Evolutionary conservation across 2,797 vertebrate genomes (phyloP), one percentile per base, ranked within the genome.

Genomic region (Spinus olivaceus): DNA sequence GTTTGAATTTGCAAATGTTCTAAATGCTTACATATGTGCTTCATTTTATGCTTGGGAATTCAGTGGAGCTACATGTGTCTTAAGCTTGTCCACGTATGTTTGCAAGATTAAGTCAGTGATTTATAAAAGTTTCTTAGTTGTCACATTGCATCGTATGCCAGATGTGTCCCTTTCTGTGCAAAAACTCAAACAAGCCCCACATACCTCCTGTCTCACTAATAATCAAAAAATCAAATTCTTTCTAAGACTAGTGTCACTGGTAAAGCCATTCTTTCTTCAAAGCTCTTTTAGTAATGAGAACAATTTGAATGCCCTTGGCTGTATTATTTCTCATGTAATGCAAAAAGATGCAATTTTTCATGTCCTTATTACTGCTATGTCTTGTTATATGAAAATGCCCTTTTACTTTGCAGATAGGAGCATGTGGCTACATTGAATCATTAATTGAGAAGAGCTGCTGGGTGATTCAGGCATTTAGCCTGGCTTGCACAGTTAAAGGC

Each of bases 401-500:
- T 61, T 92, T 95, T 97, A n/a, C 88, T 80, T 96, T 97, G 27
- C 96, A 99, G 99, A 99, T 99, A 97, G 98, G 99, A 94, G 99
- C 99, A 10, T 99, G 99, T 96, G 99, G 99, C 78, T 99, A 99
- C 97, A 99, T 99, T 91, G 97, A 98, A 14, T 82, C 97, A 10
- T 95, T 99, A 95, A 96, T 98, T 23, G 5, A 88, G 39, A 98
- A 99, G 7, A 98, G 98, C 25, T 99, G 99, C 97, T 99, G 99
- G 99, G 91, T 99, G 81, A 98, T 99, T 96, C 99, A 99, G 95
- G 94, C 99, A 51, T 98, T 99, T 95, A 99, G 99, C 95, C 96
- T 99, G 93, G 98, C 99, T 74, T 99, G 99, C 97, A 99, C 99
- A 42, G 99, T 99, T 85, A 99, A 99, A 96, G 99, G 98, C 35